phyloP scores from a whole-genome alignment of 2,888 invertebrate species.

The Caenorhabditis zanzibari region DNA sequence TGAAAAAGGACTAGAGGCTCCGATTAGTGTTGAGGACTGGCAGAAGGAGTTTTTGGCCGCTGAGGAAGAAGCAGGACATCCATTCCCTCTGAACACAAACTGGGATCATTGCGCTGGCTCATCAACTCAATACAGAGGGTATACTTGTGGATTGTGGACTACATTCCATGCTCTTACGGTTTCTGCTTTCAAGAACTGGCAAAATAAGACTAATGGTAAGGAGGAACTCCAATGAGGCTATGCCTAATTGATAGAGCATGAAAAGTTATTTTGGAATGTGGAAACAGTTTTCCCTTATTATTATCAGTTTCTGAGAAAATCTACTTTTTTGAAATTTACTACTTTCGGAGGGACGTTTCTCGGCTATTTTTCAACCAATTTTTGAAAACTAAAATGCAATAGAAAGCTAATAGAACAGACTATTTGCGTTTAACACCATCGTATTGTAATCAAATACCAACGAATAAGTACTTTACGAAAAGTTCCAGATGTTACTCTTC shows the following conservation, averaged over 20 bases:
- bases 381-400: no score
- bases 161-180: constrained; percentile 95
- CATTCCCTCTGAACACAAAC: constrained; percentile 80
- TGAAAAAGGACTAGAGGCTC: constrained; percentile 71
- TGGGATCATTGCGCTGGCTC: constrained; percentile 82
- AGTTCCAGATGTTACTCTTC: constrained; percentile 80
- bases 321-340: no score
- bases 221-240: no score
- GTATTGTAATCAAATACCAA: no score
- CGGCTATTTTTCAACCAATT: no score
- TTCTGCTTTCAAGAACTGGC: constrained; percentile 86
- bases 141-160: constrained; percentile 96
- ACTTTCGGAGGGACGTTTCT: no score
- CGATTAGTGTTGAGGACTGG: constrained; percentile 77
- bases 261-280: no score
- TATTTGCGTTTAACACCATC: no score
- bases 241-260: no score
- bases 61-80: constrained; percentile 78
- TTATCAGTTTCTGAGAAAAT: no score
- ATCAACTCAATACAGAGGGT: constrained; percentile 86
- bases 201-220: constrained; percentile 57
- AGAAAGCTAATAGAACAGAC: no score
- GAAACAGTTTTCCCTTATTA: no score
- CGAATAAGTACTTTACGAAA: neutral
- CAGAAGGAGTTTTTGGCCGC: constrained; percentile 79